Conservation (phyloP, 2,888 invertebrate genomes). For the Leucania comma region DNA sequence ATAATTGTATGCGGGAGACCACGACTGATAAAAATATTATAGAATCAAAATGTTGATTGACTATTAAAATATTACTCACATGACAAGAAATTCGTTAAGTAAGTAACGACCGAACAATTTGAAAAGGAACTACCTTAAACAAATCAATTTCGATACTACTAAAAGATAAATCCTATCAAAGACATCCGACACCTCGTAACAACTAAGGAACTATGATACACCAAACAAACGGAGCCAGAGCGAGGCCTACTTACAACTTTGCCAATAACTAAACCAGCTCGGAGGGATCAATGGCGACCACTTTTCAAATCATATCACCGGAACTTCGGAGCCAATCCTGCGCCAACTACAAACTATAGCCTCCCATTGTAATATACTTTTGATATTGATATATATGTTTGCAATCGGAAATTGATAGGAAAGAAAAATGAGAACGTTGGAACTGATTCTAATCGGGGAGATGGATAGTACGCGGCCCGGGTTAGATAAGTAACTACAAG, state of each 20-base stretch:
- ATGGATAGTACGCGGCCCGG: background rate
- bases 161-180: background rate
- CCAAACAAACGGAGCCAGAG: slow-evolving; percentile 10
- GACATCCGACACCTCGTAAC: background rate
- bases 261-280: slow-evolving; percentile 28
- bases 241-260: slow-evolving; percentile 24
- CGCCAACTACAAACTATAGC: background rate
- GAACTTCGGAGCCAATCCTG: slow-evolving; percentile 20
- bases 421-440: background rate
- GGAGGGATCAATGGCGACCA: slow-evolving; percentile 22
- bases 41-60: too few relatives aligned
- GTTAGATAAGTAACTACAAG: background rate
- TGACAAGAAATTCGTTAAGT: background rate
- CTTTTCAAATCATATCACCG: slow-evolving; percentile 10
- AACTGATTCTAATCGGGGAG: background rate
- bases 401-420: background rate
- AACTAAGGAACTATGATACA: slow-evolving; percentile 12
- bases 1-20: background rate
- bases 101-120: background rate
- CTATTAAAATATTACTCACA: background rate
- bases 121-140: background rate
- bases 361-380: background rate
- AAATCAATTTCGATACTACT: slow-evolving; percentile 2
- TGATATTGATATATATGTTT: slow-evolving; percentile 8
- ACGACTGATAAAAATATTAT: background rate